Evolutionary conservation across 2,888 invertebrate genomes (phyloP).

Genomic region (Eristalis tenax): DNA sequence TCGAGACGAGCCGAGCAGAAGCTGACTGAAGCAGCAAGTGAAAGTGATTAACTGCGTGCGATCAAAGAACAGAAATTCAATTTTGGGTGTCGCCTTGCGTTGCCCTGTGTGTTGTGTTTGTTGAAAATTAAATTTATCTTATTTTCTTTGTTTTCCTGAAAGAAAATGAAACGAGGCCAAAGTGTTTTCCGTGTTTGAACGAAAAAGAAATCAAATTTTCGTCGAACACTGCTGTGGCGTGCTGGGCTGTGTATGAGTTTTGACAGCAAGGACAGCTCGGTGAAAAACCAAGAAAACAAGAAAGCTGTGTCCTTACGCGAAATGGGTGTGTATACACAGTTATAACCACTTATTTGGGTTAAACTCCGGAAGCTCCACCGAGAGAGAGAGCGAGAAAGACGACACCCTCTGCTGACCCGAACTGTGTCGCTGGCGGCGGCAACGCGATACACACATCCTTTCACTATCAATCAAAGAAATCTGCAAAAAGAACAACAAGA

Average conservation of each 20-base stretch:
- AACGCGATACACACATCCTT: conserved; percentile 4
- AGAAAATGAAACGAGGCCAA: background rate
- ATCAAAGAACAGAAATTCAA: background rate
- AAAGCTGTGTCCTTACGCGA: conserved; percentile 18
- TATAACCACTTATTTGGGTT: conserved; percentile 58
- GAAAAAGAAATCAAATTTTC: background rate
- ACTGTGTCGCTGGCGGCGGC: background rate
- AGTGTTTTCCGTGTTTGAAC: background rate
- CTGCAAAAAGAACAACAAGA: background rate
- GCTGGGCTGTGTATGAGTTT: background rate
- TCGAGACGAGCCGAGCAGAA: background rate
- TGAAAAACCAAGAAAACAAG: background rate
- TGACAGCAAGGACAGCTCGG: conserved; percentile 5
- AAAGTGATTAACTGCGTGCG: conserved; percentile 32
- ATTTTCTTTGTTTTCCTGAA: background rate
- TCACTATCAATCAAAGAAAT: conserved; percentile 24
- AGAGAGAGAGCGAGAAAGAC: background rate
- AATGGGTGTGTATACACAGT: conserved; percentile 57
- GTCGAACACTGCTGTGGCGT: conserved; percentile 5
- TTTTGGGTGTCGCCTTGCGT: conserved; percentile 28
- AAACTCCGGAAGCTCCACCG: conserved; percentile 5
- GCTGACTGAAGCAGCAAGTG: conserved; percentile 9
- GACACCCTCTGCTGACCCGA: background rate
- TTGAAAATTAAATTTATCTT: no score
- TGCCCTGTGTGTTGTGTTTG: background rate